Conservation (phyloP, 2,888 invertebrate genomes). For the Agrochola circellaris region DNA sequence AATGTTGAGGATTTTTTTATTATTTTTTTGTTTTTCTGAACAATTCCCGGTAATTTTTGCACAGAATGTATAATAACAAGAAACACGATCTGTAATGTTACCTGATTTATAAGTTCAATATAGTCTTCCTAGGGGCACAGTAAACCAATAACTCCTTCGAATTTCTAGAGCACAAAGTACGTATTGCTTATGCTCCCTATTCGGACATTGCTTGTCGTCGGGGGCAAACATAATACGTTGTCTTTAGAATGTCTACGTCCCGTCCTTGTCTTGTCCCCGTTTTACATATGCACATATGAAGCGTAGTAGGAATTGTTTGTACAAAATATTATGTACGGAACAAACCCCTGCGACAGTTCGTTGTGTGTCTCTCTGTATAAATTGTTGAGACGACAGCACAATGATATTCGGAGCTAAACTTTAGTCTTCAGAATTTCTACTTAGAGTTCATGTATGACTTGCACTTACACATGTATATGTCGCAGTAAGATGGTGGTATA, state of each 20-base stretch:
- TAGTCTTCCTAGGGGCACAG: neutral
- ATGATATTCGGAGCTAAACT: neutral
- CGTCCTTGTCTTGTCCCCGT: neutral
- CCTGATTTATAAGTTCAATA: neutral
- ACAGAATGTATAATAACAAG: no score
- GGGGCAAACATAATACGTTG: neutral
- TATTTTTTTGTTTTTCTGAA: no score
- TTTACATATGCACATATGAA: slow-evolving; percentile 28
- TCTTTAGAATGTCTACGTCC: neutral
- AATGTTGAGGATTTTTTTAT: no score
- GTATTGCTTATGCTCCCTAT: neutral
- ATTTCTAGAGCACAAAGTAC: slow-evolving; percentile 14
- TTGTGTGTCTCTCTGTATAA: neutral
- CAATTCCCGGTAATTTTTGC: no score
- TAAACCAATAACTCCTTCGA: slow-evolving; percentile 12
- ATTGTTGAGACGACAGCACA: neutral
- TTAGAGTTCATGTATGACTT: neutral
- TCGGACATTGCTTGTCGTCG: slow-evolving; percentile 11
- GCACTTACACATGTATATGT: neutral
- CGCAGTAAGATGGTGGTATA: no score
- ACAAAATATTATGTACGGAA: slow-evolving; percentile 27
- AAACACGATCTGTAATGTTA: neutral
- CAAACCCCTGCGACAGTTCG: slow-evolving; percentile 5
- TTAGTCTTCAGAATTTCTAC: neutral
- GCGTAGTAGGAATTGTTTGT: slow-evolving; percentile 25